Conservation (phyloP, 1,140 invertebrate species). For the Lethrus apterus region DNA sequence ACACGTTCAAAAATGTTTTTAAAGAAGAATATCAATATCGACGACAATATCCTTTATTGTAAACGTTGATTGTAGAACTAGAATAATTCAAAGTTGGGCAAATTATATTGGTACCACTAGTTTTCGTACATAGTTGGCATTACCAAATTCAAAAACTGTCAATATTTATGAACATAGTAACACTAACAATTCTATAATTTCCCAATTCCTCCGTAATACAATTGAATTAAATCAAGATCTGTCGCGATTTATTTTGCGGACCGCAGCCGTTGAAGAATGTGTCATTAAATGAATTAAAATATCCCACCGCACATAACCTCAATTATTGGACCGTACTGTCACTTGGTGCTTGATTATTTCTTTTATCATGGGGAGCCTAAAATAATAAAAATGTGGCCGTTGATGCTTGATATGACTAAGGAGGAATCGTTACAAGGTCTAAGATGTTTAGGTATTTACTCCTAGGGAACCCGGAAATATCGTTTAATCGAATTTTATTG, state of each 20-base stretch:
- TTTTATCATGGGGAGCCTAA: background rate
- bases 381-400: conserved; percentile 56
- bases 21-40: too few species aligned
- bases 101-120: too few species aligned
- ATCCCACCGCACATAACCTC: too few species aligned
- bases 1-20: too few species aligned
- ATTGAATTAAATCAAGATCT: background rate
- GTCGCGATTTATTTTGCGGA: background rate
- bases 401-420: conserved; percentile 64
- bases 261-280: background rate
- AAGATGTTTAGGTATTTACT: conserved; percentile 66
- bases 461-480: conserved; percentile 14
- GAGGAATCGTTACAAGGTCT: conserved; percentile 82
- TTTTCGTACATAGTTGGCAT: too few species aligned
- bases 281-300: background rate
- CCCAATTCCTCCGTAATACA: background rate
- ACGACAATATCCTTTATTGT: too few species aligned
- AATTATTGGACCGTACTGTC: too few species aligned
- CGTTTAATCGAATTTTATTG: conserved; percentile 27
- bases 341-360: background rate
- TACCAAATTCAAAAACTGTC: too few species aligned
- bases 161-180: too few species aligned
- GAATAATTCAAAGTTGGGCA: too few species aligned
- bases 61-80: too few species aligned
- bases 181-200: background rate